These are phyloP conservation scores for Penaeus indicus DNA, from an alignment of 1,140 invertebrate species.

Conservation along the genomic window DNA sequence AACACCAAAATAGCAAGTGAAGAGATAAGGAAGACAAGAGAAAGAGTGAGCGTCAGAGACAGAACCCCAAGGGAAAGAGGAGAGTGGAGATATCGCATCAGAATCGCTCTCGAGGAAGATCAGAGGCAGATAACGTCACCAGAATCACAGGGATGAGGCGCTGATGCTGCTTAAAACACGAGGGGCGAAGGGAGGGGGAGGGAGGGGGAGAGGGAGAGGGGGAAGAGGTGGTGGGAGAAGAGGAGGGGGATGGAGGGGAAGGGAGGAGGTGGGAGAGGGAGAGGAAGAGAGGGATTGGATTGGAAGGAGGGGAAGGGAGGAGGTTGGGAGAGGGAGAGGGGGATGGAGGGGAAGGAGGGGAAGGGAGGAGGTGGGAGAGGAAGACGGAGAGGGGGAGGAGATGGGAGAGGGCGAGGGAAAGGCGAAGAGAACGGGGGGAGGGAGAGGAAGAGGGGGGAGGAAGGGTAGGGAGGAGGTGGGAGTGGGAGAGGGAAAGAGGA, in stretches of 20 bases:
- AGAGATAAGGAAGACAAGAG: no score
- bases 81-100: no score
- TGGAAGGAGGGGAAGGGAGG: neutral
- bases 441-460: neutral
- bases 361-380: neutral
- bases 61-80: no score
- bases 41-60: no score
- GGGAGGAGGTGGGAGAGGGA: neutral
- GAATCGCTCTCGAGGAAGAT: no score
- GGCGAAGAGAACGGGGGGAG: neutral
- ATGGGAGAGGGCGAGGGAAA: neutral
- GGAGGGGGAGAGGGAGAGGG: neutral
- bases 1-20: no score
- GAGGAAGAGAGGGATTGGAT: neutral
- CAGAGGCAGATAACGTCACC: no score
- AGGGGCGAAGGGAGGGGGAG: no score
- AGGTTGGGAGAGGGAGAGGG: neutral
- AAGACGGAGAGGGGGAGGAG: neutral
- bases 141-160: no score
- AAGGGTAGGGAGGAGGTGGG: neutral
- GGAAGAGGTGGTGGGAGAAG: neutral
- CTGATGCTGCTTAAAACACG: no score
- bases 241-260: neutral
- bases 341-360: neutral
- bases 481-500: neutral